Evolutionary conservation across 2,888 invertebrate species (phyloP).

Genomic region (Drosophila niveifrons): DNA sequence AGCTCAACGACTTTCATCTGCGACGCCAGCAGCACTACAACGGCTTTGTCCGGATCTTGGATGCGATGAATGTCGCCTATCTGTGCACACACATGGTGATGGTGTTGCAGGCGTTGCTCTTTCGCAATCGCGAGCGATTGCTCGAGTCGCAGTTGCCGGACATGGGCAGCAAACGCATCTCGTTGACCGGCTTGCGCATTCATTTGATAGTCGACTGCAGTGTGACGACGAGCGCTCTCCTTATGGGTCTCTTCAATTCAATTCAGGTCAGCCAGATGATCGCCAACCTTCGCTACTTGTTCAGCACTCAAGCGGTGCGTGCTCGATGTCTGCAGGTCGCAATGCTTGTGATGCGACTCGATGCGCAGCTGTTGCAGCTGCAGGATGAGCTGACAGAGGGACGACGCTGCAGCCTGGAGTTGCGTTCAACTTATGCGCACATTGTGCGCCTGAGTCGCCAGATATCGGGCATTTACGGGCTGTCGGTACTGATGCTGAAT

Average conservation of each 20-base stretch:
- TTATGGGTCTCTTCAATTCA: background rate
- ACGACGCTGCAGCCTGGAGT: background rate
- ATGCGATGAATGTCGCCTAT: conserved; percentile 50
- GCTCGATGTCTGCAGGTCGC: conserved; percentile 65
- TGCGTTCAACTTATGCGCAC: conserved; percentile 52
- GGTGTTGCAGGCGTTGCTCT: conserved; percentile 39
- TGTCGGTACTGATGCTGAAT: conserved; percentile 66
- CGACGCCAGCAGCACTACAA: background rate
- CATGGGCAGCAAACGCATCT: background rate
- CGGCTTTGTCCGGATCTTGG: conserved; percentile 19
- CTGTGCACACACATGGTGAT: conserved; percentile 51
- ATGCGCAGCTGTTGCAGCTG: conserved; percentile 50
- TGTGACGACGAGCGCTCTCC: background rate
- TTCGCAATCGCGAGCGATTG: conserved; percentile 38
- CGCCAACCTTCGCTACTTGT: conserved; percentile 29
- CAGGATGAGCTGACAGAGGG: conserved; percentile 16
- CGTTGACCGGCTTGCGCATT: conserved; percentile 12
- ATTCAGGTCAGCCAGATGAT: background rate
- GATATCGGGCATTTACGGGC: conserved; percentile 57
- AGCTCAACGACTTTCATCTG: background rate
- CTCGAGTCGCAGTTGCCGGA: conserved; percentile 47
- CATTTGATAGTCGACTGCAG: conserved; percentile 41
- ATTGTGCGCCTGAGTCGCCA: conserved; percentile 47
- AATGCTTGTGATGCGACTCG: conserved; percentile 60
- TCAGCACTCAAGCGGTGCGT: conserved; percentile 55